Evolutionary conservation across 2,888 invertebrate species (phyloP).

Genomic region (Pseudanteris insignis): DNA sequence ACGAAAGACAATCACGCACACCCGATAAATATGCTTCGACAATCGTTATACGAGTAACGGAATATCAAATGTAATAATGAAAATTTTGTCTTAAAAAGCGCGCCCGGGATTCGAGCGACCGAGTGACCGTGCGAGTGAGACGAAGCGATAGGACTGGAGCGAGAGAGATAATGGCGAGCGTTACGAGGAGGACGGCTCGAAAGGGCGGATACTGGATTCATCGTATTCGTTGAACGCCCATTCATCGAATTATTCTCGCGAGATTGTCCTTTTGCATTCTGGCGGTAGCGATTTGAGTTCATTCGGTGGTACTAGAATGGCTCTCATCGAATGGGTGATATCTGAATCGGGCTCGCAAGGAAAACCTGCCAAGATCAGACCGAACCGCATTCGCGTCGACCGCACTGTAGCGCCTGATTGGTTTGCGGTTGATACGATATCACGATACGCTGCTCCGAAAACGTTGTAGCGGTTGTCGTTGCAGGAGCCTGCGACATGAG

Average conservation of each 20-base stretch:
- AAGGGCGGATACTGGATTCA: slow-evolving; percentile 8
- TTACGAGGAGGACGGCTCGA: background rate
- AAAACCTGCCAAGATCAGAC: slow-evolving; percentile 41
- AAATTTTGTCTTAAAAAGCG: slow-evolving; percentile 14
- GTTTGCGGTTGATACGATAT: slow-evolving; percentile 52
- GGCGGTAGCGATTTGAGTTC: slow-evolving; percentile 27
- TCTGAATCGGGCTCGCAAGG: slow-evolving; percentile 36
- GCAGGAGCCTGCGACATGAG: slow-evolving; percentile 28
- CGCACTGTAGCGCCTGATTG: slow-evolving; percentile 50
- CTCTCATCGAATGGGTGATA: slow-evolving; percentile 35
- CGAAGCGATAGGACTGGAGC: too few species aligned
- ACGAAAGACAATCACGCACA: too few species aligned
- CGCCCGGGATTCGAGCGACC: too few species aligned
- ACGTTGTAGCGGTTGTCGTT: slow-evolving; percentile 31
- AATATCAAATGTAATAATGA: slow-evolving; percentile 23
- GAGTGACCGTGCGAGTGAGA: too few species aligned
- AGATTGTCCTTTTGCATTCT: slow-evolving; percentile 37
- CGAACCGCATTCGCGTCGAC: slow-evolving; percentile 43
- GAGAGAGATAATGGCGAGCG: too few species aligned
- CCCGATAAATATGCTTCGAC: background rate
- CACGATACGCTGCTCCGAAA: slow-evolving; percentile 38
- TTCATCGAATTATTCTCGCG: slow-evolving; percentile 33
- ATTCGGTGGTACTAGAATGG: slow-evolving; percentile 36
- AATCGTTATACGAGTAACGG: slow-evolving; percentile 18
- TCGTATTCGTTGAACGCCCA: slow-evolving; percentile 24